Base-by-base conservation (phyloP, 2,888 invertebrate species). In the Myopa testacea region DNA sequence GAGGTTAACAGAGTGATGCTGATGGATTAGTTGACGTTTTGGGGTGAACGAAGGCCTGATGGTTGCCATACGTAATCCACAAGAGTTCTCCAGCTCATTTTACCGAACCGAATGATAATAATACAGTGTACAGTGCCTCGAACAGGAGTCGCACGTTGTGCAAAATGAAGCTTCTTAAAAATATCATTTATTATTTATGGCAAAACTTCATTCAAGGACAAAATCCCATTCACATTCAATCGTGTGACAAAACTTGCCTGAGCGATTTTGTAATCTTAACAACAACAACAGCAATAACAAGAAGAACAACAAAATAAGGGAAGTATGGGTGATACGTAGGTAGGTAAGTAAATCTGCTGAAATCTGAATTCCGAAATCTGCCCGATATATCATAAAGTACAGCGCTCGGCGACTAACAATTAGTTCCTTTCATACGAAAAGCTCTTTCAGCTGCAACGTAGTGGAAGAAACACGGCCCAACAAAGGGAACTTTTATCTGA, bases 401-500 rank as follows among this genome's bases (percentile, higher is more conserved):
- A 16, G 10, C 55, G 55, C 55, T 55, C 14, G 40, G 37, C 40
- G 40, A 4, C n/a, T 40, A 12, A 34, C 63, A 63, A 34, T 73
- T 73, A 63, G 40, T 73, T 62, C 37, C 50, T 63, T 73, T 63
- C 62, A 73, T 14, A 26, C 26, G 7, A 14, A 75, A 75, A 75
- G 74, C 74, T 75, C 65, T 65, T 75, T 75, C 67, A 75, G 65
- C 50, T 65, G n/a, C 52, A 34, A 12, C n/a, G 55, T 37, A 40
- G 37, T 40, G 60, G 58, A 62, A 58, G 58, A 58, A 45, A 26
- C 34, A 63, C 26, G 16, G 16, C 10, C 14, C 63, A 63, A 75
- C 74, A 75, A 75, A 65, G 74, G 38, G n/a, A 50, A 63, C 74
- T 75, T 75, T 75, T 75, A 52, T 75, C 52, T 19, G 19, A 72